phyloP scores from a whole-genome alignment of 1,140 invertebrate genomes.

The Drosophila ogumai region DNA sequence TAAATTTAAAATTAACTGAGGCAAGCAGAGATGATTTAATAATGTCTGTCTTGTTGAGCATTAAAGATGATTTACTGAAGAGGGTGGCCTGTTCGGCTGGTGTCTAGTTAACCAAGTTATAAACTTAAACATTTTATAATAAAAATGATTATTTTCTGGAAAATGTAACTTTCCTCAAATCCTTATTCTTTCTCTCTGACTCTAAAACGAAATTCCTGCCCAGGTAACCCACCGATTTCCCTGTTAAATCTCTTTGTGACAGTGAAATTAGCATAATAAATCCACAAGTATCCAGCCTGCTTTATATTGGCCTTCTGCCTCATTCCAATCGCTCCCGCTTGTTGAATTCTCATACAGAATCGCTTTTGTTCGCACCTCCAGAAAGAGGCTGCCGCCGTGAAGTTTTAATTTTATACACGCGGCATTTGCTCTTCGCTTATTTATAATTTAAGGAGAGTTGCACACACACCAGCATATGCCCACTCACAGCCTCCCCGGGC shows the following conservation, averaged over 20 bases:
- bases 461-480: constrained; percentile 45
- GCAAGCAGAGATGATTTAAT: background rate
- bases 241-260: background rate
- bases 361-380: constrained; percentile 20
- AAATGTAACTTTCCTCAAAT: background rate
- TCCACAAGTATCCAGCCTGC: background rate
- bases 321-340: constrained; percentile 2
- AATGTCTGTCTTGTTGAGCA: background rate
- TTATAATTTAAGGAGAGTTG: constrained; percentile 64
- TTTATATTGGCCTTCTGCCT: constrained; percentile 1
- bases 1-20: background rate
- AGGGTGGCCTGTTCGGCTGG: background rate
- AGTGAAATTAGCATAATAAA: constrained; percentile 22
- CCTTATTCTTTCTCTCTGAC: background rate
- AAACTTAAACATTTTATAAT: background rate
- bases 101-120: background rate
- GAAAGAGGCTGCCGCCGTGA: constrained; percentile 12
- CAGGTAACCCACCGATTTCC: background rate
- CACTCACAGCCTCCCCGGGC: constrained; percentile 25
- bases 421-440: constrained; percentile 54
- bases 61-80: background rate
- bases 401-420: constrained; percentile 61
- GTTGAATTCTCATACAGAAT: constrained; percentile 23
- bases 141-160: background rate
- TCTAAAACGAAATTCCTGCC: background rate